Evolutionary conservation across 1,140 invertebrate genomes (phyloP), one percentile per base, ranked within the genome.

Genomic region (Scaptomyza hsui): DNA sequence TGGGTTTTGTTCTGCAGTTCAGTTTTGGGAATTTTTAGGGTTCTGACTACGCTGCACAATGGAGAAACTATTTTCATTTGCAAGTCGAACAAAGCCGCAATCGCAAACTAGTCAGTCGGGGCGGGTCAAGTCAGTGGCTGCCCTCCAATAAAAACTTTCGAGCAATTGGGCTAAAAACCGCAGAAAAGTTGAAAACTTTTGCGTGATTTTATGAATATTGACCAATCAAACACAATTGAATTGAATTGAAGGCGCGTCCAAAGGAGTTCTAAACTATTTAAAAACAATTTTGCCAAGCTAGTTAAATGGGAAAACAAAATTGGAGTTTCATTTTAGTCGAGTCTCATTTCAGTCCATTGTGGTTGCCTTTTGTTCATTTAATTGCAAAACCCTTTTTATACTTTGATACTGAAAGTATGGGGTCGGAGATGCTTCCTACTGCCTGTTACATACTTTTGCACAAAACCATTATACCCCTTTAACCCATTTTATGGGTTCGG

Each of bases 31-130:
- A 35, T 32, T 69, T 52, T 16, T 41, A 61, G 16, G 56, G 41
- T 49, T 52, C 24, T 24, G 26, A 29, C 1, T 64, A 13, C 56
- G 44, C 35, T 53, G 21, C 42, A 29, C 72, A 64, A 73, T 56
- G 67, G 39, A 49, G 47, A 83, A 86, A 85, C 81, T 86, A 85
- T 85, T 85, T 85, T 81, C 81, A 85, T 85, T 85, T 85, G 77
- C 69, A 72, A 77, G 69, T 81, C 53, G 73, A 81, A 85, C 81
- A 86, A 81, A 86, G 69, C 80, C 81, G 45, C 80, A 86, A 80
- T 57, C 57, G 64, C 60, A 68, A 60, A 62, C 48, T 52, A 45
- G 44, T 52, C 18, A 32, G 65, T 21, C 29, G 48, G 13, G 44
- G 29, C 19, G 13, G 44, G 16, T 12, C 24, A 47, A 52, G n/a